phyloP scores from a whole-genome alignment of 1,140 invertebrate species.

The Gonioctena quinquepunctata region DNA sequence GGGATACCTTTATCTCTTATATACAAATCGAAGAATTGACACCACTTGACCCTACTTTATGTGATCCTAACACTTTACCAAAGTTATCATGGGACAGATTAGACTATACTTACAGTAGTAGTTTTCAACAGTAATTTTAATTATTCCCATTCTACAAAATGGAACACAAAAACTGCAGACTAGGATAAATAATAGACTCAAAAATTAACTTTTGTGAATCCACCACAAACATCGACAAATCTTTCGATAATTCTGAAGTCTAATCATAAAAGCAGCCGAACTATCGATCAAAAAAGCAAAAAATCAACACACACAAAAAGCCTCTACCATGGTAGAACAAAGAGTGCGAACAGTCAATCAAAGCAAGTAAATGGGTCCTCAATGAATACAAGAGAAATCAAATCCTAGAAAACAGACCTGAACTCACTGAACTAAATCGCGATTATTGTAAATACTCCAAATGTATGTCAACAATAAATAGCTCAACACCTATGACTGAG shows the following conservation, averaged over 20 bases:
- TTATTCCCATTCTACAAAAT: background rate
- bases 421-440: background rate
- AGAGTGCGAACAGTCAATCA: constrained; percentile 8
- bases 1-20: background rate
- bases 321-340: constrained; percentile 14
- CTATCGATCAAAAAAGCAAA: background rate
- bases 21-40: background rate
- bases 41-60: constrained; percentile 9
- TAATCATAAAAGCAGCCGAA: constrained; percentile 8
- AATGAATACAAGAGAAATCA: constrained; percentile 2
- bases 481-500: background rate
- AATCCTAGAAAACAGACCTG: background rate
- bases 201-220: background rate
- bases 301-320: background rate
- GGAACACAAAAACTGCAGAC: background rate
- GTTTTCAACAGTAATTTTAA: background rate
- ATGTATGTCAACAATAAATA: constrained; percentile 5
- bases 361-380: constrained; percentile 1
- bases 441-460: background rate
- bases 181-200: background rate
- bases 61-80: background rate
- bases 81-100: background rate
- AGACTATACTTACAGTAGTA: background rate
- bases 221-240: background rate
- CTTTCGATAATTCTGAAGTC: background rate